Base-by-base conservation (phyloP, 2,888 invertebrate genomes). In the Halictus quadricinctus region DNA sequence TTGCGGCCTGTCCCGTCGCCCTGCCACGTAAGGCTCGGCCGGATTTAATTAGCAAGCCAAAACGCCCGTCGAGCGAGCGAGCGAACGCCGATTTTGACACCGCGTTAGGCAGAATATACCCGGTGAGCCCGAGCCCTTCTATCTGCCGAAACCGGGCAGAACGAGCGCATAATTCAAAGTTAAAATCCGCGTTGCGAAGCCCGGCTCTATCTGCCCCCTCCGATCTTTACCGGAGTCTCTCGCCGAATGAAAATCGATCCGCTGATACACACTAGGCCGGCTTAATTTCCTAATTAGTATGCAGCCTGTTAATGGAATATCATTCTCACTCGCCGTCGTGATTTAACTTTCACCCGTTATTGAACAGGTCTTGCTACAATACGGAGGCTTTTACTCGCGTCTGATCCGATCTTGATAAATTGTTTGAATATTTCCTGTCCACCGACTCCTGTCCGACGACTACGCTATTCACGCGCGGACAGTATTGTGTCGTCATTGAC, bases 31-130 rank as follows among this genome's bases (percentile, higher is more conserved):
- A 89, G 89, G 90, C 73, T 80, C 66, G 70, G 54, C 64, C 74
- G 88, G 83, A 89, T 89, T 89, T 89, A 90, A 89, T 89, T 87
- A 89, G 82, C 83, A 73, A 70, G 43, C 72, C 66, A 50, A 54
- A 43, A 58, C 41, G 41, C 64, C 58, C 41, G 48, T 70, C 50
- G 21, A 58, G 76, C 75, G 29, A 46, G 75, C 84, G 58, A 60
- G 81, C 76, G 78, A 79, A 75, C 85, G 80, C 81, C 85, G 85
- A 87, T 80, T 90, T 89, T 86, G 83, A 86, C 85, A 76, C 69
- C 41, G 25, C 15, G 73, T 77, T 85, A 25, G 29, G n/a, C 18
- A 41, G 48, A 48, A 60, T n/a, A 58, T 36, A 36, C 36, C 36
- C 36, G 36, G 36, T 36, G 36, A 36, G 8, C 29, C 46, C 21